Conservation (phyloP, 2,797 vertebrate genomes). For the Lophura swinhoii region DNA sequence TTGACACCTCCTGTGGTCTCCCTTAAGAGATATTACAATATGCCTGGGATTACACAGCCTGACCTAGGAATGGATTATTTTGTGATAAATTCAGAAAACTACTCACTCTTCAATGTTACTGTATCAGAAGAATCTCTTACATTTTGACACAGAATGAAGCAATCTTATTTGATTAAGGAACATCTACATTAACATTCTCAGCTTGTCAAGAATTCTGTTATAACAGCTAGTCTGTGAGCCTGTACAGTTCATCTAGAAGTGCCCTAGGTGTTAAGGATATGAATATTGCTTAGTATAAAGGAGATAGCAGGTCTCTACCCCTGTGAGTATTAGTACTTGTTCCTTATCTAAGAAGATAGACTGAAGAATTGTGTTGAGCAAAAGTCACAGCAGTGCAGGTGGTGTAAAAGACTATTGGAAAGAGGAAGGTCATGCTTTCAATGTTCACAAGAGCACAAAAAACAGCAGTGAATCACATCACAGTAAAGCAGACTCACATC, state of each 20-base stretch:
- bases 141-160: background rate
- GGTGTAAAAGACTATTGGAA: background rate
- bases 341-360: background rate
- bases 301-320: background rate
- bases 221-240: background rate
- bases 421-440: background rate
- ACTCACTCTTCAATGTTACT: background rate
- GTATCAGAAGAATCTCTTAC: background rate
- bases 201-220: background rate
- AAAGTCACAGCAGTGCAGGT: background rate
- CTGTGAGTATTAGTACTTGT: background rate
- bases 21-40: background rate
- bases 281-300: background rate
- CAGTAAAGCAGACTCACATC: background rate
- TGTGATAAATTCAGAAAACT: background rate
- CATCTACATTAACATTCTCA: background rate
- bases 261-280: background rate
- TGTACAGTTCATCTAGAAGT: background rate
- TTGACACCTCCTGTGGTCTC: background rate
- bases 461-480: background rate
- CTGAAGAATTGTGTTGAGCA: background rate
- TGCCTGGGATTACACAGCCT: background rate
- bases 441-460: background rate
- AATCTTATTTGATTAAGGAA: background rate
- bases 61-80: background rate